phyloP scores from a whole-genome alignment of 1,140 invertebrate species.

The Drosophila takahashii region DNA sequence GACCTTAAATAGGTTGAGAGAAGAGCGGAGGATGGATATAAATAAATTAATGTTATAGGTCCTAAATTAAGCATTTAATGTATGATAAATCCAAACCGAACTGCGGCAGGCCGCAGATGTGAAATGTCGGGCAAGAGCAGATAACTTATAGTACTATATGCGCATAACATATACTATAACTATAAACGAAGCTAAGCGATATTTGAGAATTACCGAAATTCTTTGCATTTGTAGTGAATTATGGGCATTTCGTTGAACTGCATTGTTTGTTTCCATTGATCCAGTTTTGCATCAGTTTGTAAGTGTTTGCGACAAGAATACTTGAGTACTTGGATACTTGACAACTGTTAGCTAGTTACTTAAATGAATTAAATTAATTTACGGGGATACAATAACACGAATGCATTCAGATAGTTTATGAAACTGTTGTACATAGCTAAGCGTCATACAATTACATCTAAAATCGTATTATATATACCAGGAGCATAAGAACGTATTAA shows the following conservation, averaged over 20 bases:
- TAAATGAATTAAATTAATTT: slow-evolving; percentile 73
- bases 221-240: slow-evolving; percentile 65
- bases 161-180: slow-evolving; percentile 21
- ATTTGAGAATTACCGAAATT: slow-evolving; percentile 18
- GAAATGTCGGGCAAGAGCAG: slow-evolving; percentile 41
- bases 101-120: slow-evolving; percentile 67
- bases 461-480: slow-evolving; percentile 40
- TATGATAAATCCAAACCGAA: slow-evolving; percentile 50
- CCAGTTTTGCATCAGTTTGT: slow-evolving; percentile 67
- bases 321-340: slow-evolving; percentile 67
- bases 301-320: slow-evolving; percentile 54
- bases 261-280: slow-evolving; percentile 66
- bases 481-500: slow-evolving; percentile 57
- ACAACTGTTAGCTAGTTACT: slow-evolving; percentile 82
- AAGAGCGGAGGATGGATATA: slow-evolving; percentile 15
- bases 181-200: slow-evolving; percentile 23
- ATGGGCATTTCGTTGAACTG: slow-evolving; percentile 59
- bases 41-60: slow-evolving; percentile 67
- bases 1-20: slow-evolving; percentile 28
- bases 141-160: slow-evolving; percentile 40
- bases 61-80: slow-evolving; percentile 75
- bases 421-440: slow-evolving; percentile 81
- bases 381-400: slow-evolving; percentile 40
- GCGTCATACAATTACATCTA: slow-evolving; percentile 52
- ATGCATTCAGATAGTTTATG: slow-evolving; percentile 74